Conservation (phyloP, 2,797 vertebrate genomes). For the Siniperca undulata region DNA sequence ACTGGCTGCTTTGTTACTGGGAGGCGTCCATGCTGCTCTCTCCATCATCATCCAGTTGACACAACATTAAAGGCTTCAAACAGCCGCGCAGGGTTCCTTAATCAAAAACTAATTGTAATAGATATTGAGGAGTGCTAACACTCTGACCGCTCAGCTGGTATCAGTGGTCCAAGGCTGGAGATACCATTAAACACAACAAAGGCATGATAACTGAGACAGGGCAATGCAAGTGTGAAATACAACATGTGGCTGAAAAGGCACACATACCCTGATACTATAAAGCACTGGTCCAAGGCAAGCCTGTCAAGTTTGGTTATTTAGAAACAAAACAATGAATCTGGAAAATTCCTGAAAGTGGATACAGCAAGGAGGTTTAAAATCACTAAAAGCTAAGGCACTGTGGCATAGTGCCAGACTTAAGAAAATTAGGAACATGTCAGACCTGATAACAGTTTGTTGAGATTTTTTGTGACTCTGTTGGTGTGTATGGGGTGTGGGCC, state of each 20-base stretch:
- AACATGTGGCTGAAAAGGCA: slow-evolving; percentile 85
- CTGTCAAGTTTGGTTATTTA: slow-evolving; percentile 82
- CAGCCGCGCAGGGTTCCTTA: slow-evolving; percentile 93
- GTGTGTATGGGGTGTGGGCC: slow-evolving; percentile 4
- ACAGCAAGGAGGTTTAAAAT: slow-evolving; percentile 68
- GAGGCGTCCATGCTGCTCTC: slow-evolving; percentile 93
- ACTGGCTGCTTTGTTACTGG: slow-evolving; percentile 95
- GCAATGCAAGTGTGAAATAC: slow-evolving; percentile 91
- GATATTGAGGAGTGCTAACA: slow-evolving; percentile 99
- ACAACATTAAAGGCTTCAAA: slow-evolving; percentile 98
- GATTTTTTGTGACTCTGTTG: slow-evolving; percentile 33
- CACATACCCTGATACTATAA: slow-evolving; percentile 86
- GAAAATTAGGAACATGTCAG: slow-evolving; percentile 60
- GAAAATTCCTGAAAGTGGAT: slow-evolving; percentile 71
- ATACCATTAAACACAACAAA: slow-evolving; percentile 95
- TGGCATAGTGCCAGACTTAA: slow-evolving; percentile 43
- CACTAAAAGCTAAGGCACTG: slow-evolving; percentile 45
- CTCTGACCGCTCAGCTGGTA: slow-evolving; percentile 92
- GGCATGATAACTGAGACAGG: slow-evolving; percentile 89
- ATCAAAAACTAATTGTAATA: slow-evolving; percentile 99
- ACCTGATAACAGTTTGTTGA: slow-evolving; percentile 53
- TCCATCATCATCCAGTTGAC: slow-evolving; percentile 98
- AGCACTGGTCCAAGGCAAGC: slow-evolving; percentile 84
- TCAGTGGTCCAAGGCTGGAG: slow-evolving; percentile 89
- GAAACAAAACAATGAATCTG: slow-evolving; percentile 84